phyloP scores from a whole-genome alignment of 2,113 vertebrate species.

The Apus apus region DNA sequence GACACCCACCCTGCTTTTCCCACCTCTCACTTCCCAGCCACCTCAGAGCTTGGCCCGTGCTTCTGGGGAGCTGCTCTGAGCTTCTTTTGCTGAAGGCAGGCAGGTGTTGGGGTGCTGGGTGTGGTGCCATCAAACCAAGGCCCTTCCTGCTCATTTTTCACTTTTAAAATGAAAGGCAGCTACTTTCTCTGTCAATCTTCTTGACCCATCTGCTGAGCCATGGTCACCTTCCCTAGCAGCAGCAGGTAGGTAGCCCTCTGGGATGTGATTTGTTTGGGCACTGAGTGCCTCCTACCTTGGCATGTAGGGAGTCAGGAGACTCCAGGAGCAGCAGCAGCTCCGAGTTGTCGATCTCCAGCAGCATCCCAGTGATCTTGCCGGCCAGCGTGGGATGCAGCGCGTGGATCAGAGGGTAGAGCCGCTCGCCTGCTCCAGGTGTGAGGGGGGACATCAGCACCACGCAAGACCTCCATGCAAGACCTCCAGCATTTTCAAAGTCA shows the following conservation, averaged over 20 bases:
- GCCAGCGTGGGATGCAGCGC: constrained; percentile 81
- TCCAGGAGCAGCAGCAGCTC: constrained; percentile 95
- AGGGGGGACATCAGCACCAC: not conserved
- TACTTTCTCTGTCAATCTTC: rapidly evolving
- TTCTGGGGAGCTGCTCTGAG: not conserved
- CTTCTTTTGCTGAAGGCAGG: not conserved
- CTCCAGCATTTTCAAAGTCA: not conserved
- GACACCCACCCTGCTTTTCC: not conserved
- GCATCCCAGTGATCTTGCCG: constrained; percentile 96
- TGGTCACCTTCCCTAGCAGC: not conserved
- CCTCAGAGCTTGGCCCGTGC: not conserved
- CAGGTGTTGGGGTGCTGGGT: not conserved
- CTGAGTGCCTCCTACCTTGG: constrained; percentile 77
- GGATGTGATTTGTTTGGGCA: not conserved
- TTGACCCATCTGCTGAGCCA: not conserved
- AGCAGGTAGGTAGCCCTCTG: not conserved
- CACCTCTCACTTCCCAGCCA: not conserved
- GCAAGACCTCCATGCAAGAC: not conserved
- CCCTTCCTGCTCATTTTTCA: not conserved
- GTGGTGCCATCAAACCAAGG: rapidly evolving
- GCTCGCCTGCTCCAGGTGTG: constrained; percentile 82
- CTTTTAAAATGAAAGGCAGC: not conserved
- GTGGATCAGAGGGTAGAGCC: constrained; percentile 88
- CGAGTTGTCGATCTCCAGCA: constrained; percentile 94
- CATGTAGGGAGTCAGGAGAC: constrained; percentile 87